phyloP scores from a whole-genome alignment of 2,113 vertebrate species.

The Mustela lutreola region DNA sequence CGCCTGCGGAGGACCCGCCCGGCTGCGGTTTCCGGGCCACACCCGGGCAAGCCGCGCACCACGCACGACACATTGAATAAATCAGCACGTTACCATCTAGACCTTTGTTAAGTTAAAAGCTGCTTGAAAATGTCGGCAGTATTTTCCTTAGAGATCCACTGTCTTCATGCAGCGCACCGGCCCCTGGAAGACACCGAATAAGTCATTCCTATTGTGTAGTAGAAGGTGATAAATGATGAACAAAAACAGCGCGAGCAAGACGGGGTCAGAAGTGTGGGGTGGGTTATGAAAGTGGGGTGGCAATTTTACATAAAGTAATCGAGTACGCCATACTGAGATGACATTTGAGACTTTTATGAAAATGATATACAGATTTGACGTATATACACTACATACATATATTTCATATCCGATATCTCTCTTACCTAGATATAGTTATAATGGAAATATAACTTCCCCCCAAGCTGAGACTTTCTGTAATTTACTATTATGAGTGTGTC shows the following conservation, averaged over 20 bases:
- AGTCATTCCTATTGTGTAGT: neutral
- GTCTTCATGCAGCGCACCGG: neutral
- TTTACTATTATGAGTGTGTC: neutral
- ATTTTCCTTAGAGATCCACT: neutral
- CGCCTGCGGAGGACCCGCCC: rapidly evolving
- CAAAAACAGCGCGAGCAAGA: neutral
- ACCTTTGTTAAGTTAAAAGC: neutral
- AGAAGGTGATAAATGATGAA: neutral
- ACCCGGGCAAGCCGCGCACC: rapidly evolving
- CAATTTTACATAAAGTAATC: neutral
- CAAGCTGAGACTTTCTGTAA: neutral
- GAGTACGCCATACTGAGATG: neutral
- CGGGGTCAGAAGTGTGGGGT: neutral
- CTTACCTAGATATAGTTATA: neutral
- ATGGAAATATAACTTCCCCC: neutral
- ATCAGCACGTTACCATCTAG: neutral
- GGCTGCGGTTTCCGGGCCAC: neutral
- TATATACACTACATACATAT: neutral
- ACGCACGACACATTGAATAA: rapidly evolving
- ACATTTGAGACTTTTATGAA: neutral
- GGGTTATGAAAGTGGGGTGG: neutral
- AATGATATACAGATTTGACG: neutral
- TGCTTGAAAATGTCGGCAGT: neutral
- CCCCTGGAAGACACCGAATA: neutral
- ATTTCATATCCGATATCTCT: neutral